Evolutionary conservation across 92 coral and sea anemone species (phyloP), one percentile per base, ranked within the genome.

Genomic region (Porites lobata): DNA sequence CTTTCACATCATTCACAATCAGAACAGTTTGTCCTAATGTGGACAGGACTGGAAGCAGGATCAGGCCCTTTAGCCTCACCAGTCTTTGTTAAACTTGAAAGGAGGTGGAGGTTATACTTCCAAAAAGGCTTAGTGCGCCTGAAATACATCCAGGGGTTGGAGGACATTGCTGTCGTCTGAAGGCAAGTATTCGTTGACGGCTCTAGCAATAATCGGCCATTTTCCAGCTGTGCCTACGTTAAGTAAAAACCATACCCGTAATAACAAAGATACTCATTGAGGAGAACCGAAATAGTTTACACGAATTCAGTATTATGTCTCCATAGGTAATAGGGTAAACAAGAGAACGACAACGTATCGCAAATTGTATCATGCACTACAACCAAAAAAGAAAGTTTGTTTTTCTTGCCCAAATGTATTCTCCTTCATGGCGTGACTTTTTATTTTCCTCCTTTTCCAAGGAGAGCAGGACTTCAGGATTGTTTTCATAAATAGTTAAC

Each of bases 101-200:
- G 43, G 65, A 75, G 79, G 79, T 52, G 79, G 79, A 75, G 65
- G 79, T 75, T 75, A 53, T 75, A 75, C 79, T 75, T 75, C 65
- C 79, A 75, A 53, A 75, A 52, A 75, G 79, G 79, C 79, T n/a
- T 11, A 17, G 79, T 75, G 79, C 65, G 17, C 79, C 65, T 75
- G 50, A 75, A 75, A 53, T 75, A 75, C 79, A 75, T 75, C 38
- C 79, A 75, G 79, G 79, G 79, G 50, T 75, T 75, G 50, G 65
- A 75, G 21, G 79, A 75, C 79, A 75, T 75, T 75, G 65, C 79
- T 75, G 79, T 75, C 65, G 79, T 75, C 54, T 47, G 64, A 75
- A 75, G 79, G 79, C 79, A 75, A 75, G 79, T 75, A 75, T 50
- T 75, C 54, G 65, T 75, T 52, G 79, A 75, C 38, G 79, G 79